These are phyloP conservation scores for Cydia fagiglandana DNA, from an alignment of 1,140 invertebrate genomes.

Conservation along the genomic window DNA sequence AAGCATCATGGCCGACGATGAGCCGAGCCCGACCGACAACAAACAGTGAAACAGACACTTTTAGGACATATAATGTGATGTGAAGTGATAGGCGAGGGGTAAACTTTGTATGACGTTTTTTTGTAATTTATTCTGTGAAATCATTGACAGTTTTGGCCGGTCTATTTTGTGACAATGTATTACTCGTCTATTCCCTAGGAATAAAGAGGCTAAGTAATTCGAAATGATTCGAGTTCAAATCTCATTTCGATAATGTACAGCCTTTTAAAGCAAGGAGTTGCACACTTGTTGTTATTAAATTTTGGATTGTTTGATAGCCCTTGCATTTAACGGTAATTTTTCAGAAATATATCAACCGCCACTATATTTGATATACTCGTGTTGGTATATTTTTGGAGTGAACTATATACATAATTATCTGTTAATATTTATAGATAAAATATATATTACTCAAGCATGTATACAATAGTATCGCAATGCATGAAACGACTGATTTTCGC, in stretches of 20 bases:
- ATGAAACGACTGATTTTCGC: slow-evolving; percentile 2
- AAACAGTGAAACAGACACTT: slow-evolving; percentile 64
- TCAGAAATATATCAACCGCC: slow-evolving; percentile 6
- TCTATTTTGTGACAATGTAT: slow-evolving; percentile 32
- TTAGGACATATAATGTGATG: slow-evolving; percentile 57
- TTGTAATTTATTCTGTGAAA: slow-evolving; percentile 34
- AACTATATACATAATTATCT: slow-evolving; percentile 27
- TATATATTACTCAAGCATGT: slow-evolving; percentile 11
- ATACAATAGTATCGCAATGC: slow-evolving; percentile 5
- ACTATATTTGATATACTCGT: slow-evolving; percentile 16
- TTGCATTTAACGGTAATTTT: slow-evolving; percentile 21
- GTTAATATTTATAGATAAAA: slow-evolving; percentile 26
- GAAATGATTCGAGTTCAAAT: slow-evolving; percentile 30
- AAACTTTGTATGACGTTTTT: slow-evolving; percentile 39
- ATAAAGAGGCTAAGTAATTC: slow-evolving; percentile 38
- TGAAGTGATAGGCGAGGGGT: slow-evolving; percentile 44
- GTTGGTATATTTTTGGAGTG: slow-evolving; percentile 20
- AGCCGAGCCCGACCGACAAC: slow-evolving; percentile 54
- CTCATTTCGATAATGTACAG: not conserved
- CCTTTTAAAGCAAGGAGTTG: not conserved
- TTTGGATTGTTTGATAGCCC: slow-evolving; percentile 12
- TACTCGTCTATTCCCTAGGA: slow-evolving; percentile 34
- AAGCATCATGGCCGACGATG: slow-evolving; percentile 73
- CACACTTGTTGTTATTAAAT: not conserved
- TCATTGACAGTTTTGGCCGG: slow-evolving; percentile 19